A percentile compares a stretch with the other conserved stretches of the same genome.
Conservation (phyloP, 2,113 vertebrate genomes). For the Dasyurus viverrinus region DNA sequence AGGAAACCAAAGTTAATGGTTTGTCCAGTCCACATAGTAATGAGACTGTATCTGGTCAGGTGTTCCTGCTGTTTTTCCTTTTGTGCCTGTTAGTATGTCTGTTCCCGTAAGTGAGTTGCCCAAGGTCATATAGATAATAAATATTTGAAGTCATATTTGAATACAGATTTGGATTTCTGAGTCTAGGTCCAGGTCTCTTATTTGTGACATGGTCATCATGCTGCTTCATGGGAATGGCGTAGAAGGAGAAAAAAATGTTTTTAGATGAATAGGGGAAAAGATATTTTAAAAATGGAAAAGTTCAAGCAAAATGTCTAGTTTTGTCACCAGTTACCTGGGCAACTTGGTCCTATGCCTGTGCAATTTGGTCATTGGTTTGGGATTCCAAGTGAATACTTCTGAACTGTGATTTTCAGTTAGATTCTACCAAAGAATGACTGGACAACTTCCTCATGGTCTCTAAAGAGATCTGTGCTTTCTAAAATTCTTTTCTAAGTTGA, state of each 20-base stretch:
- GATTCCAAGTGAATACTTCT: background rate
- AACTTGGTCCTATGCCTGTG: background rate
- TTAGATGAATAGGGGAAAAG: constrained; percentile 8
- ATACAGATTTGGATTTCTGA: background rate
- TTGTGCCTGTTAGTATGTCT: background rate
- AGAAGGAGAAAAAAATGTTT: constrained; percentile 20
- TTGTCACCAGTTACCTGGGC: background rate
- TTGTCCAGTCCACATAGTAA: background rate
- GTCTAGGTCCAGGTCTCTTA: background rate
- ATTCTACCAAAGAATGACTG: background rate
- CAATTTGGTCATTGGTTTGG: background rate
- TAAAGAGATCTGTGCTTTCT: background rate
- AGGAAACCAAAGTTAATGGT: background rate
- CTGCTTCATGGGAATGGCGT: background rate
- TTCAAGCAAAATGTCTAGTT: background rate
- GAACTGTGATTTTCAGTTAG: background rate
- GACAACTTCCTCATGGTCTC: background rate
- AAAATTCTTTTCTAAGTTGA: background rate
- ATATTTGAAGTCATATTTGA: background rate
- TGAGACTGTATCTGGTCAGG: background rate
- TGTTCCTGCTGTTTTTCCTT: background rate
- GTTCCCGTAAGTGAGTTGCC: background rate
- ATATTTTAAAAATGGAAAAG: constrained; percentile 2
- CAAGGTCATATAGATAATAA: background rate
- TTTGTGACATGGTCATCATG: background rate